Evolutionary conservation across 2,888 invertebrate species (phyloP).

Genomic region (Fragum whitleyi): DNA sequence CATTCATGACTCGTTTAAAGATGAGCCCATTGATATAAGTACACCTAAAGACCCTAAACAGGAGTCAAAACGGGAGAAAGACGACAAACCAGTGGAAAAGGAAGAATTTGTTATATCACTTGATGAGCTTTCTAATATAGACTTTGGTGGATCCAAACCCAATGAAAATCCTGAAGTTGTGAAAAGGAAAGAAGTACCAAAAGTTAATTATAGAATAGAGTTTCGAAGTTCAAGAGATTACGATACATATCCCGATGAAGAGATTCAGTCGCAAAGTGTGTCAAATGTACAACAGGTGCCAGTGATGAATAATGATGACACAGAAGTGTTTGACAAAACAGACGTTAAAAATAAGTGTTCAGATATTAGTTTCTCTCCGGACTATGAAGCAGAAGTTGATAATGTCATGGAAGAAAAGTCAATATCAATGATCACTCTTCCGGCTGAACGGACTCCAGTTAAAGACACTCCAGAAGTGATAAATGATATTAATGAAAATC

Average conservation of each 20-base stretch:
- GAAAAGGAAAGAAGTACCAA: conserved; percentile 39
- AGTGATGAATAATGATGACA: conserved; percentile 37
- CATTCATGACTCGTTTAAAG: conserved; percentile 37
- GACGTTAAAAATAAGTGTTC: conserved; percentile 71
- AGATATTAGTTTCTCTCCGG: conserved; percentile 73
- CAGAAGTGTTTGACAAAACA: conserved; percentile 31
- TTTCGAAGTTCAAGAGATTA: conserved; percentile 49
- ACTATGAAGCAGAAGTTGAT: conserved; percentile 74
- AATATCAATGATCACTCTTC: conserved; percentile 74
- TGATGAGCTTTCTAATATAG: conserved; percentile 75
- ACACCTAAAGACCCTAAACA: conserved; percentile 36
- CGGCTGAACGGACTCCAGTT: conserved; percentile 67
- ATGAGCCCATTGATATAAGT: conserved; percentile 49
- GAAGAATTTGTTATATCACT: conserved; percentile 79
- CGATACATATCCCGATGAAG: conserved; percentile 1
- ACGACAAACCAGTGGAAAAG: conserved; percentile 60
- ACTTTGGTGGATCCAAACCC: conserved; percentile 62
- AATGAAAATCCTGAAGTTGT: conserved; percentile 43
- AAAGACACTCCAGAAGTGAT: conserved; percentile 25
- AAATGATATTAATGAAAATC: conserved; percentile 33
- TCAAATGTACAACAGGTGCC: conserved; percentile 42
- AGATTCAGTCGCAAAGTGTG: conserved; percentile 27
- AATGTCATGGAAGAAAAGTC: conserved; percentile 78
- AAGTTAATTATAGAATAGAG: conserved; percentile 55
- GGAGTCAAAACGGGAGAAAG: conserved; percentile 6